These are phyloP conservation scores for Amia ocellicauda DNA, from an alignment of 2,113 vertebrate genomes.

Conservation along the genomic window DNA sequence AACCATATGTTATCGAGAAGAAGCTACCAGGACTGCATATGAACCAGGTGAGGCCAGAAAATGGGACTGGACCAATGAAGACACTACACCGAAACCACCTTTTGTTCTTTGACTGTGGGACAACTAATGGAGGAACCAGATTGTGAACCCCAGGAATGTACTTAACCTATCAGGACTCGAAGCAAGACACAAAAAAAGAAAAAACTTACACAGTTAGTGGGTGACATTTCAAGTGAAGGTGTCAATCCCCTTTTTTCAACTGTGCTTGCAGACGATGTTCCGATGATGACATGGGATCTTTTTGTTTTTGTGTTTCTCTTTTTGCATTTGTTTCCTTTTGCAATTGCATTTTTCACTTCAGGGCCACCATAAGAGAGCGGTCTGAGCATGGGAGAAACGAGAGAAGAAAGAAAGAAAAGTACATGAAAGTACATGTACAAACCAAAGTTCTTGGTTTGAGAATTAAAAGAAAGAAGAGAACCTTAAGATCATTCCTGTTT, in stretches of 20 bases:
- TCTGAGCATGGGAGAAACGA: too few species aligned
- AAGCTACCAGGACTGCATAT: background rate
- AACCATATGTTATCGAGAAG: background rate
- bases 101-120: background rate
- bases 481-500: too few species aligned
- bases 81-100: background rate
- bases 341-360: too few species aligned
- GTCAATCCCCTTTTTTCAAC: background rate
- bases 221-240: background rate
- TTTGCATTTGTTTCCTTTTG: too few species aligned
- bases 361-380: too few species aligned
- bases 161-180: background rate
- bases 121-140: background rate
- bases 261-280: background rate
- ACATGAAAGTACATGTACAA: too few species aligned
- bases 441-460: too few species aligned
- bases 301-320: too few species aligned
- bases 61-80: background rate
- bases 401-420: too few species aligned
- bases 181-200: background rate
- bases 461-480: too few species aligned
- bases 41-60: background rate
- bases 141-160: background rate
- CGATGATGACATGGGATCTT: background rate
- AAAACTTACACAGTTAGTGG: background rate